Base-by-base conservation (phyloP, 2,113 vertebrate genomes). In the Chaetodon trifascialis region DNA sequence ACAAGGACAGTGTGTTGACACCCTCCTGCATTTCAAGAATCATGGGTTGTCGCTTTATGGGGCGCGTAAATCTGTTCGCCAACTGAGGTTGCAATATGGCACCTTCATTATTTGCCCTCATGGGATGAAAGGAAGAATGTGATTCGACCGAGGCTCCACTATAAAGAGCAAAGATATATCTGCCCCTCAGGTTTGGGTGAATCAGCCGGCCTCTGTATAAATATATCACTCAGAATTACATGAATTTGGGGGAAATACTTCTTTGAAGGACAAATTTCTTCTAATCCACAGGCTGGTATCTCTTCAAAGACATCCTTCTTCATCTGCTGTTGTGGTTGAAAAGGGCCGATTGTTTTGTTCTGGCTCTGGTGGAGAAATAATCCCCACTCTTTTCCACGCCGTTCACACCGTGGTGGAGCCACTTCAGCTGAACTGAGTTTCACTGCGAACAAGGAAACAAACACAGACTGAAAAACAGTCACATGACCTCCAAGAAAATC, bases 1-100 rank as follows among this genome's bases (percentile, higher is more conserved):
- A 38, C 79, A 72, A 83, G 79, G 56, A 76, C 73, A 47, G 64
- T 70, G 40, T 16, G 74, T 36, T 62, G 72, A 55, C 73, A 16
- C 21, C 38, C 36, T 49, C 30, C 56, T 54, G 49, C 49, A 59
- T n/a, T 66, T 73, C 42, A 66, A 21, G 44, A 72, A 68, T 77
- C 69, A 30, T 19, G 42, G 44, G 34, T 36, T 9, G 47, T 38
- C 4, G 1, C 23, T 78, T 83, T 60, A 76, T 58, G 30, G 60
- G 60, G 51, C 1, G 16, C 21, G 17, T 56, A 44, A 81, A 81
- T 75, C 25, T 58, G 55, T 36, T 40, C 30, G 47, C 52, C 30
- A 36, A 1, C 60, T 11, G 42, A 44, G 15, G 1, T 2, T 4
- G 51, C 65, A 23, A 23, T 66, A 59, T 69, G 64, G 68, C 55